A percentile compares a stretch with the other conserved stretches of the same genome.
phyloP scores from a whole-genome alignment of 2,888 invertebrate species.

The Ceriagrion tenellum region DNA sequence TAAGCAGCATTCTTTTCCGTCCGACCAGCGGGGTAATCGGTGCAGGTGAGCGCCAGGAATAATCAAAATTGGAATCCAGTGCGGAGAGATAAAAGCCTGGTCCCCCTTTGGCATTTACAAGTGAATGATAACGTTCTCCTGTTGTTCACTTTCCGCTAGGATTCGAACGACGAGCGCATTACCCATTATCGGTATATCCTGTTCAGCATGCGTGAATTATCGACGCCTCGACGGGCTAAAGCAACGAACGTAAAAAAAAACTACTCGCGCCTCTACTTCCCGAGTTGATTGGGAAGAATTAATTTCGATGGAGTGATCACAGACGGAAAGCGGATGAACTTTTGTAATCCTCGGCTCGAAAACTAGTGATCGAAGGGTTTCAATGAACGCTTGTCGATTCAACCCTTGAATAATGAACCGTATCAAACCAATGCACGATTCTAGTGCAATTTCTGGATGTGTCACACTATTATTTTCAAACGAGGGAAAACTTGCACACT shows the following conservation, averaged over 20 bases:
- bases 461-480: too few relatives aligned
- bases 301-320: neutral
- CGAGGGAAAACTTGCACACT: too few relatives aligned
- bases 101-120: neutral
- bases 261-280: neutral
- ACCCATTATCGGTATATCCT: neutral
- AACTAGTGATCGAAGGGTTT: neutral
- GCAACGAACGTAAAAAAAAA: neutral
- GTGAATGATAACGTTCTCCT: neutral
- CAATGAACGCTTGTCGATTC: neutral
- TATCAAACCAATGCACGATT: too few relatives aligned
- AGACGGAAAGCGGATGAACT: neutral
- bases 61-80: neutral
- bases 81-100: neutral
- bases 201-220: neutral
- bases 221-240: neutral
- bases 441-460: too few relatives aligned
- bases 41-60: neutral
- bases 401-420: neutral
- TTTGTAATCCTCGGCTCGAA: neutral
- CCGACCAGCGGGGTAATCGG: neutral
- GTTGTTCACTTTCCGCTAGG: neutral
- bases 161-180: neutral
- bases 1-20: neutral
- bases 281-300: neutral